Conservation (phyloP, 2,797 vertebrate species). For the Saxicola maurus region DNA sequence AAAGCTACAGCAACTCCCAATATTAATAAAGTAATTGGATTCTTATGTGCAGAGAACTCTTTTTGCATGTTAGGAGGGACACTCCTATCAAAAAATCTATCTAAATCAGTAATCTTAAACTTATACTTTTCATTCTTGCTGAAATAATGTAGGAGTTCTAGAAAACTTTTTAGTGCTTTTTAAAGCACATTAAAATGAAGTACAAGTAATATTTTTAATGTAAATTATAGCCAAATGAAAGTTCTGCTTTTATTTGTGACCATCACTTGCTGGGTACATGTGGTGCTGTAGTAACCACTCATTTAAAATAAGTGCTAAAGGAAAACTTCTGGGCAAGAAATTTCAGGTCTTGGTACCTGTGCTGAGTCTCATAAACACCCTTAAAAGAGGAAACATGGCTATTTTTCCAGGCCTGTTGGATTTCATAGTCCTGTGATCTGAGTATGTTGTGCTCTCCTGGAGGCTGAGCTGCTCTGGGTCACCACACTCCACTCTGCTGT, state of each 20-base stretch:
- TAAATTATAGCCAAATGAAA: neutral
- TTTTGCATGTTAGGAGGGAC: neutral
- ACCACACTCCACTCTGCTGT: rapidly evolving
- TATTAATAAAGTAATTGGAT: neutral
- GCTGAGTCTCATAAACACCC: neutral
- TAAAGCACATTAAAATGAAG: neutral
- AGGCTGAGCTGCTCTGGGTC: neutral
- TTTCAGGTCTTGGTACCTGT: neutral
- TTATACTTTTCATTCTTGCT: conserved; percentile 3
- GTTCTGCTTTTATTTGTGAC: neutral
- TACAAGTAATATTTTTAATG: neutral
- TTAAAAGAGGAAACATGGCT: neutral
- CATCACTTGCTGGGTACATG: neutral
- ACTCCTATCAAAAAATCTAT: neutral
- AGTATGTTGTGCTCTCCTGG: neutral
- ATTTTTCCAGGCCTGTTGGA: rapidly evolving
- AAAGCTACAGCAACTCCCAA: neutral
- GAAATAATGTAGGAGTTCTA: neutral
- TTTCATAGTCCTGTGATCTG: neutral
- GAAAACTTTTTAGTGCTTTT: neutral
- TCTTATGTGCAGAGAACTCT: neutral
- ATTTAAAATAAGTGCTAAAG: neutral
- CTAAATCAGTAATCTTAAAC: neutral
- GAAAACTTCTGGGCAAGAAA: neutral
- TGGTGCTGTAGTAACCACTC: rapidly evolving